Conservation (phyloP, 2,797 vertebrate genomes). For the Pelobates cultripes region DNA sequence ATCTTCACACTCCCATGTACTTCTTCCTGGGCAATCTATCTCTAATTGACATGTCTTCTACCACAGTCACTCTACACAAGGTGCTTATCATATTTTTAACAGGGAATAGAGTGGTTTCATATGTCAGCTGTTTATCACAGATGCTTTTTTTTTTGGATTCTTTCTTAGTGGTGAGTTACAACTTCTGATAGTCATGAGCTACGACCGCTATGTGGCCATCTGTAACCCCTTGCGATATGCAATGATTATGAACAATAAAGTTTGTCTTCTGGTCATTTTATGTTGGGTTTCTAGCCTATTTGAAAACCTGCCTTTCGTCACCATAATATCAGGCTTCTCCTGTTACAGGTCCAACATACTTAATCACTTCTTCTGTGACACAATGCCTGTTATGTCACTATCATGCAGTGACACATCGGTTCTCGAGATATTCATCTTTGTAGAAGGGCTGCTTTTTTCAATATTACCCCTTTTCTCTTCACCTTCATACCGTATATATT, state of each 20-base stretch:
- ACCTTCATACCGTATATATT: too few relatives aligned
- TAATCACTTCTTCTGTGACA: conserved; percentile 12
- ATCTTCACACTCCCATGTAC: too few relatives aligned
- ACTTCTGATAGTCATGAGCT: background rate
- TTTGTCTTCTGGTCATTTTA: background rate
- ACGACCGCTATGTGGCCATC: background rate
- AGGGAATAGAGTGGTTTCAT: background rate
- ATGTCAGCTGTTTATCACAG: background rate
- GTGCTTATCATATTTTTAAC: background rate
- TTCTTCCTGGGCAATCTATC: too few relatives aligned
- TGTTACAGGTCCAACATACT: background rate
- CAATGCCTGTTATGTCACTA: background rate
- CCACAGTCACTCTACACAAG: background rate
- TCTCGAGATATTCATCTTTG: background rate
- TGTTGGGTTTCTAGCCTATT: background rate
- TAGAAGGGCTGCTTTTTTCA: background rate
- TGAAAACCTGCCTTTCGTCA: background rate
- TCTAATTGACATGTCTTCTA: too few relatives aligned
- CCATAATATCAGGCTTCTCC: background rate
- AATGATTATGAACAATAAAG: background rate
- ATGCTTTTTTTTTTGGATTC: background rate
- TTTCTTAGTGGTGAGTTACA: background rate
- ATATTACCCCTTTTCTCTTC: background rate
- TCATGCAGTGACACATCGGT: conserved; percentile 6
- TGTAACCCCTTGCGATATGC: conserved; percentile 1